These are phyloP conservation scores for Nothobranchius kuhntae DNA, from an alignment of 2,113 vertebrate genomes.

Conservation along the genomic window DNA sequence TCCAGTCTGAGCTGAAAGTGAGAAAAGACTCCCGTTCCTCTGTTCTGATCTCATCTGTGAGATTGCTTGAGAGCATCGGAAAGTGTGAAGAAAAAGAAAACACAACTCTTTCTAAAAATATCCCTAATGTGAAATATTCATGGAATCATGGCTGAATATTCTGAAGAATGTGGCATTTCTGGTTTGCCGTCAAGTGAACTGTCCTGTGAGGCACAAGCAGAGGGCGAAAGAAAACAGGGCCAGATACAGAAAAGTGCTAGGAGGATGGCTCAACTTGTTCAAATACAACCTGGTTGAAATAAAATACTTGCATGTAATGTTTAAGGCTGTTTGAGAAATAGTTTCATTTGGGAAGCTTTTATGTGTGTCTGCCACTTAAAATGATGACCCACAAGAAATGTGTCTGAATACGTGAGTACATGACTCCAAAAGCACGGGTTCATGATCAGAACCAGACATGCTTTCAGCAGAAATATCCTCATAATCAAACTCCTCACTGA, in stretches of 20 bases:
- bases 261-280: conserved; percentile 10
- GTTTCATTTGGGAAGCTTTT: too few species aligned
- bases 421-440: too few species aligned
- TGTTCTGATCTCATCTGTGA: conserved; percentile 21
- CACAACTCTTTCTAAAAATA: conserved; percentile 63
- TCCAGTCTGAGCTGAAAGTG: too few species aligned
- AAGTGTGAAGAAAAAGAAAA: conserved; percentile 35
- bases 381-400: too few species aligned
- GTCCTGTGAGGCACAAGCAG: conserved; percentile 26
- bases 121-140: conserved; percentile 72
- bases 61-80: conserved; percentile 41
- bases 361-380: too few species aligned
- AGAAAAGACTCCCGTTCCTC: too few species aligned
- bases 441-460: too few species aligned
- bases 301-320: too few species aligned
- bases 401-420: too few species aligned
- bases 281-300: background rate
- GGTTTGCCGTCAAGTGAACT: conserved; percentile 35
- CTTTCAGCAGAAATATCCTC: too few species aligned
- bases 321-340: too few species aligned
- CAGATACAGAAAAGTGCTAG: conserved; percentile 23
- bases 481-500: too few species aligned
- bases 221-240: conserved; percentile 39
- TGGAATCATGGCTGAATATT: conserved; percentile 63
- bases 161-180: conserved; percentile 59